A percentile compares a stretch with the other conserved stretches of the same genome.
Conservation (phyloP, 2,113 vertebrate species). For the Melanerpes aurifrons region DNA sequence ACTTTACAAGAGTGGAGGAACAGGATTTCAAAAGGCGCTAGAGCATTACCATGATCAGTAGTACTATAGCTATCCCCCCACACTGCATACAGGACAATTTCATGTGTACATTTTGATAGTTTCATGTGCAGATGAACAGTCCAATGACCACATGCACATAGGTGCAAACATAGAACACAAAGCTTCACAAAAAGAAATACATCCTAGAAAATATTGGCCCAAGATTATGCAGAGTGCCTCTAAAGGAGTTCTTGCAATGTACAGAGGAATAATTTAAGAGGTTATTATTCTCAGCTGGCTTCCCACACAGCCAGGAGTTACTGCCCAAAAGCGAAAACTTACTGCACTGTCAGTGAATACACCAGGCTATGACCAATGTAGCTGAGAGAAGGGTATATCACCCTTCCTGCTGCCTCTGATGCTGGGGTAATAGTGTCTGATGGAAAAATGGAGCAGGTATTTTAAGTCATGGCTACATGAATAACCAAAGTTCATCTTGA, state of each 20-base stretch:
- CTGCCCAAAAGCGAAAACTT: constrained; percentile 2
- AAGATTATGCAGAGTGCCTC: not conserved
- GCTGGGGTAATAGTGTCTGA: not conserved
- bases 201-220: not conserved
- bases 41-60: not conserved
- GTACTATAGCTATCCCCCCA: not conserved
- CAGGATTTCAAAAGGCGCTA: not conserved
- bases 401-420: constrained; percentile 17
- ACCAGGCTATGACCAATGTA: constrained; percentile 5
- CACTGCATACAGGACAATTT: not conserved
- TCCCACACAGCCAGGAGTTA: constrained; percentile 26
- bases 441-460: not conserved
- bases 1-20: not conserved
- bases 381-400: constrained; percentile 7
- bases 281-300: constrained; percentile 38
- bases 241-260: not conserved
- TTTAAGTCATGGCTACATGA: constrained; percentile 30
- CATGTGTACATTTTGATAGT: not conserved
- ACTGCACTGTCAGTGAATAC: not conserved
- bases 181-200: not conserved
- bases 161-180: not conserved
- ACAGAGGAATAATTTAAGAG: constrained; percentile 9
- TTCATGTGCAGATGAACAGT: not conserved
- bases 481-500: not conserved
- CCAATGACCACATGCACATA: fast-evolving